These are phyloP conservation scores for Bucorvus abyssinicus DNA, from an alignment of 2,797 vertebrate genomes.

Conservation along the genomic window DNA sequence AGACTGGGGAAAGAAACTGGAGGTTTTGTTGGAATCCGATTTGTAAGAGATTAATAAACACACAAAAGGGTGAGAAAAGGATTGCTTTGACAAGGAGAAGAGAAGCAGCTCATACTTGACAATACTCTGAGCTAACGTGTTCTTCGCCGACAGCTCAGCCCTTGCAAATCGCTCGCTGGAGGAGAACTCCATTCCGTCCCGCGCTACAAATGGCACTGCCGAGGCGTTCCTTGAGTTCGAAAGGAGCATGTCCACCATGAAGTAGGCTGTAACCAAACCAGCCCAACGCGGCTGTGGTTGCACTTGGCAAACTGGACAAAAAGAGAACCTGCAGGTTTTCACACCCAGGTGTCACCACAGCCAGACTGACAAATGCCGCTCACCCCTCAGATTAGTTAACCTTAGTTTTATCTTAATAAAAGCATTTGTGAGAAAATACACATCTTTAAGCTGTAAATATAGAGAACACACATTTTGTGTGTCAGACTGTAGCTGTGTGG, in stretches of 20 bases:
- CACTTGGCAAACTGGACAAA: not conserved
- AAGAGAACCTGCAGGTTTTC: not conserved
- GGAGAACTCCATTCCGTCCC: not conserved
- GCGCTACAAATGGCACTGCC: not conserved
- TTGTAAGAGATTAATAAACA: not conserved
- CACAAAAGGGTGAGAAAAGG: not conserved
- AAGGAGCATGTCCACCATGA: not conserved
- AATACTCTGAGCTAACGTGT: not conserved
- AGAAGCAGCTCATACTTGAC: not conserved
- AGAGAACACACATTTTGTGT: not conserved
- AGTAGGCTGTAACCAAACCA: not conserved
- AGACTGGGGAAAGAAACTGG: not conserved
- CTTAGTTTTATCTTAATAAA: not conserved
- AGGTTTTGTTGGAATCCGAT: not conserved
- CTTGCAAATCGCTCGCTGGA: not conserved
- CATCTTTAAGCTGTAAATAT: not conserved
- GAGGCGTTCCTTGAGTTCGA: not conserved
- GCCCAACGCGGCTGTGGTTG: accelerated
- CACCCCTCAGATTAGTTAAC: not conserved
- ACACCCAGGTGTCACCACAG: not conserved
- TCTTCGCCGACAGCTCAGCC: not conserved
- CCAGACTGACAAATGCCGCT: not conserved
- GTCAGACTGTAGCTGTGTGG: not conserved
- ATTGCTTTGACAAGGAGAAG: not conserved
- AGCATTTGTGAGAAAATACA: not conserved